A percentile compares a stretch with the other conserved stretches of the same genome.
These are phyloP conservation scores for Rhopalosiphum nymphaeae DNA, from an alignment of 2,888 invertebrate genomes.

Conservation along the genomic window DNA sequence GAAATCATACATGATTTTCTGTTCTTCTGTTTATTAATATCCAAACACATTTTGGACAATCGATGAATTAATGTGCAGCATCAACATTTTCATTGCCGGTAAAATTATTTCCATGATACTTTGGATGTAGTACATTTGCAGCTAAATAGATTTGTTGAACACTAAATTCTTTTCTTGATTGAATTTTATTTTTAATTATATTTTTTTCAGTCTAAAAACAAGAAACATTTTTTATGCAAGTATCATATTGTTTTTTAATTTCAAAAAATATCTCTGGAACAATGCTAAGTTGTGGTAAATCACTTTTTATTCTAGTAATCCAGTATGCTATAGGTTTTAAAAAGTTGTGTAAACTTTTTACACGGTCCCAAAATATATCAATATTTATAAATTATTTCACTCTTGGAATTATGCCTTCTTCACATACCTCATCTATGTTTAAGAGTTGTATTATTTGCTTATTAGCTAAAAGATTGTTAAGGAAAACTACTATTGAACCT, in stretches of 20 bases:
- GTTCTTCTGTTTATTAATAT: not conserved
- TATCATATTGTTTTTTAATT: not conserved
- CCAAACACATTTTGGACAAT: not conserved
- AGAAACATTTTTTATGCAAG: not conserved
- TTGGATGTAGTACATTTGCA: constrained; percentile 20
- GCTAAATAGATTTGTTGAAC: constrained; percentile 1
- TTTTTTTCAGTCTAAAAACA: constrained; percentile 11
- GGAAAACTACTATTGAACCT: not conserved
- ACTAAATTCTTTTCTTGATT: constrained; percentile 17
- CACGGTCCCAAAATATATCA: constrained; percentile 11
- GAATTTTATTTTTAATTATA: not conserved
- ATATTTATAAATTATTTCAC: not conserved
- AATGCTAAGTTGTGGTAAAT: constrained; percentile 10
- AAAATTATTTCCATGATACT: constrained; percentile 15
- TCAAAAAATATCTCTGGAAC: not conserved
- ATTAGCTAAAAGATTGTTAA: constrained; percentile 14
- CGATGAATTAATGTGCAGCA: not conserved
- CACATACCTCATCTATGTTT: constrained; percentile 13
- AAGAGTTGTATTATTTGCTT: constrained; percentile 38
- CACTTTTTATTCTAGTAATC: constrained; percentile 42
- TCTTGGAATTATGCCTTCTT: constrained; percentile 7
- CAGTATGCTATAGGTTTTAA: not conserved
- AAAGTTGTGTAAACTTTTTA: constrained; percentile 33
- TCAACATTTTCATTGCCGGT: not conserved
- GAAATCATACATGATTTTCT: not conserved